Base-by-base conservation (phyloP, 2,888 invertebrate species). In the Malachius bipustulatus region DNA sequence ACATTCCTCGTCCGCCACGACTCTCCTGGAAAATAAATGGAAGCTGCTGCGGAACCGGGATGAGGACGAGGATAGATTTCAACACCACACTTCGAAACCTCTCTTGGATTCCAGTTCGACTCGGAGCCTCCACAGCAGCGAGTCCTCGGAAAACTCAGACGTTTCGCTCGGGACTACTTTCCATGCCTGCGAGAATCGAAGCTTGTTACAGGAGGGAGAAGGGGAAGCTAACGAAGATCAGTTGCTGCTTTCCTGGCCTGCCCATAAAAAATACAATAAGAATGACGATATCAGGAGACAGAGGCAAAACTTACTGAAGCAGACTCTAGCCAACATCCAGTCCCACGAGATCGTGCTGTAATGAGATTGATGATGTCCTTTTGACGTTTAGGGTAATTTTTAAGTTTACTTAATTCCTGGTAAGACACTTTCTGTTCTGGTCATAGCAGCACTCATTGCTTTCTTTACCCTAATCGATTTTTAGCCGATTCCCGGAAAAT, bases 191-290 rank as follows among this genome's bases (percentile, higher is more conserved):
- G 65, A 66, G 35, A 56, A 56, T 12, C 47, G 46, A 13, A 43
- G 41, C 33, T 26, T 37, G 14, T 36, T 37, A 11, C 34, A 29
- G 3, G 43, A 44, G 8, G 19, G 39, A 28, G 49, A 51, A 9
- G 34, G 41, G 6, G 51, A 50, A 14, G 47, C 51, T 4, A 48
- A 45, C 12, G 57, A 57, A 40, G 55, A 57, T 26, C 70, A 73
- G 48, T 65, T 68, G 40, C 58, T 73, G 26, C 62, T 74, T 29
- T 67, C 70, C 14, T 75, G 73, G 74, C 70, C 71, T 16, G 48
- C 55, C 4, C 55, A 57, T 19, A 57, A 58, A 42, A 54, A 49
- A 10, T 52, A 45, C 39, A 44, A 52, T 45, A 45, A 41, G 36
- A 35, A 47, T 14, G 30, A 15, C 14, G 31, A 26, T 14, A 34